Percentiles rank a stretch among this genome's conserved stretches.
These are phyloP conservation scores for Poeciliopsis retropinna DNA, from an alignment of 2,113 vertebrate genomes.

Conservation along the genomic window DNA sequence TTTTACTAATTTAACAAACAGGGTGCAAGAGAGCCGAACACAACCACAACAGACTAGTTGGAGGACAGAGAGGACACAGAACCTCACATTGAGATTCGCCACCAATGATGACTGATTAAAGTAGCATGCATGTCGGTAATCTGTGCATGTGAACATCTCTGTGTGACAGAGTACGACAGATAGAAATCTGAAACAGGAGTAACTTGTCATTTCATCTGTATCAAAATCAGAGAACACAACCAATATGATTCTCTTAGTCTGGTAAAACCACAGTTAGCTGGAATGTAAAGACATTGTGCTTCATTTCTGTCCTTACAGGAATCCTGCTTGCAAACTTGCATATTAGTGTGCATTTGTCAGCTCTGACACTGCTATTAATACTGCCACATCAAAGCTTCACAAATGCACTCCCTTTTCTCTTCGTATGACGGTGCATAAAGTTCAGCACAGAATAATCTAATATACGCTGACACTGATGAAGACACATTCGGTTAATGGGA, in stretches of 20 bases:
- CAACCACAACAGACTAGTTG: too few relatives aligned
- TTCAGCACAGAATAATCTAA: conserved; percentile 37
- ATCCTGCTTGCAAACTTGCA: background rate
- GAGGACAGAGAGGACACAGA: too few relatives aligned
- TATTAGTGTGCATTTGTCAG: background rate
- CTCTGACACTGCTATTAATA: background rate
- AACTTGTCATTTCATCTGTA: background rate
- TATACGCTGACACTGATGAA: conserved; percentile 52
- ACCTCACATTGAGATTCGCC: too few relatives aligned
- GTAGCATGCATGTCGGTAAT: too few relatives aligned
- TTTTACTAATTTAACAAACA: background rate
- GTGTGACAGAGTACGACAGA: background rate
- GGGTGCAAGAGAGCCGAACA: background rate
- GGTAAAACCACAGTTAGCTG: background rate
- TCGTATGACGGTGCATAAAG: conserved; percentile 7
- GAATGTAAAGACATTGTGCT: background rate
- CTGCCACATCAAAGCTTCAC: background rate
- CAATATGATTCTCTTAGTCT: background rate
- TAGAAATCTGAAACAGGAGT: background rate
- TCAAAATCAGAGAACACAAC: background rate
- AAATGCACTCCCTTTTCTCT: conserved; percentile 2
- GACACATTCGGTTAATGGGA: conserved; percentile 46
- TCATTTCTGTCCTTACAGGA: background rate
- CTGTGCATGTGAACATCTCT: too few relatives aligned
- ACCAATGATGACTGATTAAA: too few relatives aligned